Evolutionary conservation across 2,113 vertebrate genomes (phyloP).

Genomic region (Pollachius pollachius): DNA sequence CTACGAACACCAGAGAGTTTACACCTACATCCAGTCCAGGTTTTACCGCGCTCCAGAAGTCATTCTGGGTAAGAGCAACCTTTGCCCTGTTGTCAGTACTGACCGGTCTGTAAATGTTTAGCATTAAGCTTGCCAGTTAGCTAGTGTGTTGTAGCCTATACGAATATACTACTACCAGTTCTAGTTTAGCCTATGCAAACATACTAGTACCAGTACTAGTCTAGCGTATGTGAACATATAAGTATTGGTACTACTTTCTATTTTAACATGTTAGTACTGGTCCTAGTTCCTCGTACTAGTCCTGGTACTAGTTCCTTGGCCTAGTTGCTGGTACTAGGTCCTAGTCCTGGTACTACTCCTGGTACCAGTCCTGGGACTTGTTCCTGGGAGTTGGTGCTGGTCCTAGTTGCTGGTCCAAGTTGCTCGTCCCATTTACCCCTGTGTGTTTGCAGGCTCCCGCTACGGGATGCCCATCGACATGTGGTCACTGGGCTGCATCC

Average conservation of each 20-base stretch:
- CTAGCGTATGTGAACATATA: not conserved
- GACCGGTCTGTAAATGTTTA: too few species aligned
- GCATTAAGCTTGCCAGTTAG: too few species aligned
- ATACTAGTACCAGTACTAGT: not conserved
- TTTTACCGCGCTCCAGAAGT: slow-evolving; percentile 98
- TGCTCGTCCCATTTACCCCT: not conserved
- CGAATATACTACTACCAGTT: not conserved
- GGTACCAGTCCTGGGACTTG: not conserved
- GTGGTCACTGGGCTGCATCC: slow-evolving; percentile 98
- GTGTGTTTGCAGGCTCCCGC: slow-evolving; percentile 73
- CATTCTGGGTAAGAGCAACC: slow-evolving; percentile 78
- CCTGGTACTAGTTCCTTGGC: too few species aligned
- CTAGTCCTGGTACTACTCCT: too few species aligned
- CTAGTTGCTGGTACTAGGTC: too few species aligned
- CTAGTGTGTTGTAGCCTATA: too few species aligned
- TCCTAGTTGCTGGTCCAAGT: not conserved
- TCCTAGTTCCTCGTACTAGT: too few species aligned
- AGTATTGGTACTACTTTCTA: not conserved
- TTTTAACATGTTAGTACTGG: too few species aligned
- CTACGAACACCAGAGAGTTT: slow-evolving; percentile 97
- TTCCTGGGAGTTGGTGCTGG: not conserved
- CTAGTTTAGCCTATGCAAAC: not conserved
- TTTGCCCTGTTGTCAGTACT: too few species aligned
- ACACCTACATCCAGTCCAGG: slow-evolving; percentile 98
- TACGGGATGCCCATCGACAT: slow-evolving; percentile 99